Evolutionary conservation across 1,140 invertebrate species (phyloP).

Genomic region (Brachionus sp.): DNA sequence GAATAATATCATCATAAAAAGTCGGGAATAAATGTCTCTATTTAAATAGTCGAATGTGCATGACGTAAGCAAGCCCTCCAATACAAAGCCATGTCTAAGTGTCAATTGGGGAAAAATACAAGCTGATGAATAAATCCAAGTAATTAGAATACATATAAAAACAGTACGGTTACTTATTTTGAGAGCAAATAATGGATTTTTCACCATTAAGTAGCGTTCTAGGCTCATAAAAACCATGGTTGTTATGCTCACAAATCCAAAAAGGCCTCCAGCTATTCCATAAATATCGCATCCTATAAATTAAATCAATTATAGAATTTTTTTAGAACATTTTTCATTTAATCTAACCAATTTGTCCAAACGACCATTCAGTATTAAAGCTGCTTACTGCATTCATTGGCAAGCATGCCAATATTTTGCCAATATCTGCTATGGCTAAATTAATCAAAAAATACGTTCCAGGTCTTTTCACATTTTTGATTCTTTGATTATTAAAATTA

Average conservation of each 20-base stretch:
- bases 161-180: background rate
- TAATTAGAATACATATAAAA: background rate
- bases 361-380: background rate
- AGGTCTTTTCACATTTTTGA: slow-evolving; percentile 16
- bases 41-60: slow-evolving; percentile 38
- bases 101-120: slow-evolving; percentile 17
- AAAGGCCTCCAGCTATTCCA: slow-evolving; percentile 17
- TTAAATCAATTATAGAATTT: background rate
- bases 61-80: slow-evolving; percentile 44
- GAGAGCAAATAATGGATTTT: slow-evolving; percentile 18
- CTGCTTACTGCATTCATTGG: slow-evolving; percentile 36
- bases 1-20: slow-evolving; percentile 26
- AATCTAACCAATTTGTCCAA: slow-evolving; percentile 13
- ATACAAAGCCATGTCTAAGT: background rate
- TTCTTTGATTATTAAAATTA: background rate
- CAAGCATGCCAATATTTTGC: background rate
- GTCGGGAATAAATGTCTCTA: background rate
- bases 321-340: background rate
- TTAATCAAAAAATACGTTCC: slow-evolving; percentile 36
- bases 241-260: slow-evolving; percentile 22
- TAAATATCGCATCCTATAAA: slow-evolving; percentile 34
- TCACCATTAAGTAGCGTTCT: background rate
- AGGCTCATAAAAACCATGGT: slow-evolving; percentile 42
- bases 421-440: slow-evolving; percentile 29
- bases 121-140: background rate